A percentile compares a stretch with the other conserved stretches of the same genome.
phyloP scores from a whole-genome alignment of 2,113 vertebrate species.

The Rana temporaria region DNA sequence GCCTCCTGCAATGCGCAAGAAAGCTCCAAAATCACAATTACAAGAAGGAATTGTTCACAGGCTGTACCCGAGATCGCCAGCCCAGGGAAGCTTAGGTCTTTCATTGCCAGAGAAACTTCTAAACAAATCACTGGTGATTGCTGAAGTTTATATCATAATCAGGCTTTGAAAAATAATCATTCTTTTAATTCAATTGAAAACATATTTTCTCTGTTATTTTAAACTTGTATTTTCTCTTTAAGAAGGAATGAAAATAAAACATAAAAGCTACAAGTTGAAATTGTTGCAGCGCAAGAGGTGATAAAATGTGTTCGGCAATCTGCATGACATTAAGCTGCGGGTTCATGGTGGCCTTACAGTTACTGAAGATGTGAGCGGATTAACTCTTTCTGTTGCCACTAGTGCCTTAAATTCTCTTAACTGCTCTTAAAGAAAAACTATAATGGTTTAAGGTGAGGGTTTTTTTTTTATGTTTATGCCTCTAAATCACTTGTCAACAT shows the following conservation, averaged over 20 bases:
- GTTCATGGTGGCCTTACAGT: not conserved
- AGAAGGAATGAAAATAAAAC: slow-evolving; percentile 36
- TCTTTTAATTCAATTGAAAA: slow-evolving; percentile 61
- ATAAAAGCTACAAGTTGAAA: slow-evolving; percentile 23
- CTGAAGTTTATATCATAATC: slow-evolving; percentile 59
- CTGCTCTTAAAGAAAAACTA: too few species aligned
- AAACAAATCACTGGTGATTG: slow-evolving; percentile 61
- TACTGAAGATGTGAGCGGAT: not conserved
- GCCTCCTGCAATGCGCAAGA: slow-evolving; percentile 67
- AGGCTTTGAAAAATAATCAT: slow-evolving; percentile 62
- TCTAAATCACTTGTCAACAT: too few species aligned
- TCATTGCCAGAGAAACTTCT: slow-evolving; percentile 57
- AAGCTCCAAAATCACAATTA: slow-evolving; percentile 76
- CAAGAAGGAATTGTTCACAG: slow-evolving; percentile 70
- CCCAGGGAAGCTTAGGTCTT: slow-evolving; percentile 53
- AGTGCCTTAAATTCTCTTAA: too few species aligned
- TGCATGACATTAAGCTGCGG: slow-evolving; percentile 19
- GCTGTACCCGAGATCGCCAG: slow-evolving; percentile 49
- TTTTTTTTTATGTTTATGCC: too few species aligned
- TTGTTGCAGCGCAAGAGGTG: slow-evolving; percentile 16
- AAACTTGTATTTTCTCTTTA: slow-evolving; percentile 52
- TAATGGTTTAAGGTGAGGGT: too few species aligned
- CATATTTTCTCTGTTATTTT: slow-evolving; percentile 57
- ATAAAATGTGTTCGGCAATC: slow-evolving; percentile 31
- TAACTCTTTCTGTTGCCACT: not conserved